Percentiles rank a stretch among this genome's conserved stretches.
phyloP scores from a whole-genome alignment of 2,888 invertebrate species.

The Heteromurus nitidus region DNA sequence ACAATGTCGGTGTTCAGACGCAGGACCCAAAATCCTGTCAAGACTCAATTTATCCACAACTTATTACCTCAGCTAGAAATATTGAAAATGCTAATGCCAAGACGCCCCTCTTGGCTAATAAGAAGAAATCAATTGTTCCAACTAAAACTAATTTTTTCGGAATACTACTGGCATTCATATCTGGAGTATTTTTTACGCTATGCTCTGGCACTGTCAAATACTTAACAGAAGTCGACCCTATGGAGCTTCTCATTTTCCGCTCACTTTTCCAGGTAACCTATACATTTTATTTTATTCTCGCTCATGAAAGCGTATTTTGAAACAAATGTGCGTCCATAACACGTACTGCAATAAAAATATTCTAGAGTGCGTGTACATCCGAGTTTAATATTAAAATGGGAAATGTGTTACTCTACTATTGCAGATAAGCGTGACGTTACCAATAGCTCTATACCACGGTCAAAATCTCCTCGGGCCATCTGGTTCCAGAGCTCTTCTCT shows the following conservation, averaged over 20 bases:
- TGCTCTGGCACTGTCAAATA: constrained; percentile 77
- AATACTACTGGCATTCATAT: constrained; percentile 76
- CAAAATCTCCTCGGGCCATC: constrained; percentile 76
- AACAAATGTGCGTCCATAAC: too few relatives aligned
- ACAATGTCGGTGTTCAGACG: neutral
- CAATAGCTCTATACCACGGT: constrained; percentile 74
- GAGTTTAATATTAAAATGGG: too few relatives aligned
- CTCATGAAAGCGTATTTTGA: too few relatives aligned
- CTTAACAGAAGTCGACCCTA: constrained; percentile 76
- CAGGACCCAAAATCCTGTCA: constrained; percentile 49
- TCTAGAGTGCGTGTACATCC: too few relatives aligned
- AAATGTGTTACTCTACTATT: too few relatives aligned
- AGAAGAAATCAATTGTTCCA: constrained; percentile 68
- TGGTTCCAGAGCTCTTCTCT: constrained; percentile 75
- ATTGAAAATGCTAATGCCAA: constrained; percentile 50
- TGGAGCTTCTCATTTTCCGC: constrained; percentile 76
- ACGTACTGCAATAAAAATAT: too few relatives aligned
- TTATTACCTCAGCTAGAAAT: constrained; percentile 49
- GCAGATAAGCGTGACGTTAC: constrained; percentile 74
- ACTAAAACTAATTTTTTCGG: constrained; percentile 74
- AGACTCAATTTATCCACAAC: constrained; percentile 70
- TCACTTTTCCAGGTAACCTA: constrained; percentile 76
- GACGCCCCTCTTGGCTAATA: constrained; percentile 68
- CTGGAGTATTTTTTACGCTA: constrained; percentile 77
- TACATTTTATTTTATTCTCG: too few relatives aligned